Conservation (phyloP, 2,797 vertebrate species). For the Arnoldichthys spilopterus region DNA sequence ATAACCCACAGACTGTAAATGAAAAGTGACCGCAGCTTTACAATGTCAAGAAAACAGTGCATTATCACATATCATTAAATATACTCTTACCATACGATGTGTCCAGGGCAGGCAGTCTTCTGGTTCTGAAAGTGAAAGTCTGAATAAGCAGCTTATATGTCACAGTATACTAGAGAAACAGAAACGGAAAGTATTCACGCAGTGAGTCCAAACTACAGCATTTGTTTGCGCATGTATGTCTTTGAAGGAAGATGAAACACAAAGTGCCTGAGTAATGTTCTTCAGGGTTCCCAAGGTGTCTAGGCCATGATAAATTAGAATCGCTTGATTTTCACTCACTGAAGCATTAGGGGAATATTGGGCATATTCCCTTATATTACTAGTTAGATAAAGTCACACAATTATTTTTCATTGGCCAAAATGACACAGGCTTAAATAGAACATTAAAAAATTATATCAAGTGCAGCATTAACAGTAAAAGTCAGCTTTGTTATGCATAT, state of each 20-base stretch:
- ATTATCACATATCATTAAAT: not conserved
- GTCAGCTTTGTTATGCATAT: too few species aligned
- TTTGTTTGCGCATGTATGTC: not conserved
- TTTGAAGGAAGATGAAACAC: not conserved
- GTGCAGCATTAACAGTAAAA: too few species aligned
- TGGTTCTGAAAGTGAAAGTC: slow-evolving; percentile 46
- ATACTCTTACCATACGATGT: slow-evolving; percentile 5
- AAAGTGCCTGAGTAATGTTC: not conserved
- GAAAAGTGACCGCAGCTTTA: not conserved
- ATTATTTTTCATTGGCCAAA: too few species aligned
- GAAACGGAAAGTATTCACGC: slow-evolving; percentile 36
- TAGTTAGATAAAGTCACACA: too few species aligned
- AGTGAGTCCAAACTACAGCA: not conserved
- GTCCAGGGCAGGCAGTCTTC: not conserved
- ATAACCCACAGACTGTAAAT: not conserved
- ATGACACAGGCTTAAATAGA: too few species aligned
- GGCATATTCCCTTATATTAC: too few species aligned
- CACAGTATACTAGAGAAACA: slow-evolving; percentile 3
- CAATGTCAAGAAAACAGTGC: not conserved
- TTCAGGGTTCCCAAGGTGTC: not conserved
- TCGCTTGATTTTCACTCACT: not conserved
- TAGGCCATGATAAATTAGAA: not conserved
- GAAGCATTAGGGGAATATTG: too few species aligned
- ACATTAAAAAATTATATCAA: too few species aligned
- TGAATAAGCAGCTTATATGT: slow-evolving; percentile 1